Conservation (phyloP, 2,888 invertebrate species). For the Watsonalla binaria region DNA sequence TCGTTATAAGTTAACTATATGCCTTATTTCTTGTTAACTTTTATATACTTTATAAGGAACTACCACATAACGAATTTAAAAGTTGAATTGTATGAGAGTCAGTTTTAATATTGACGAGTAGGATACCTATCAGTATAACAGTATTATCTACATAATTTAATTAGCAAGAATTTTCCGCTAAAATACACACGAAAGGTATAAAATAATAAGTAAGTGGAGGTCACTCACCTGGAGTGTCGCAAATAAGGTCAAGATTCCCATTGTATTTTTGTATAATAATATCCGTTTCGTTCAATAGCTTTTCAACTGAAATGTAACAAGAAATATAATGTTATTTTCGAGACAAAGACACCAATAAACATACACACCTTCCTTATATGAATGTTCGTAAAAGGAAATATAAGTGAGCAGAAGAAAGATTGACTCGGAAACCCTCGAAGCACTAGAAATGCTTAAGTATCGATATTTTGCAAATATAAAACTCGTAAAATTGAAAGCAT, state of each 20-base stretch:
- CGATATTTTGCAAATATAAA: background rate
- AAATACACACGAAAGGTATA: background rate
- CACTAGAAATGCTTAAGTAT: background rate
- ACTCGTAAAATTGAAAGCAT: background rate
- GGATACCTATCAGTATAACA: no score
- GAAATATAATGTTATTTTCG: constrained; percentile 3
- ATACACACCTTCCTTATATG: background rate
- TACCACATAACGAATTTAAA: no score
- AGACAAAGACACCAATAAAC: background rate
- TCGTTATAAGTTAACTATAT: no score
- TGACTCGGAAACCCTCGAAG: background rate
- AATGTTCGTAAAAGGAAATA: background rate
- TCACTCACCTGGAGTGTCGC: constrained; percentile 90
- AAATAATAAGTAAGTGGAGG: constrained; percentile 32
- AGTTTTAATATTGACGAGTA: no score
- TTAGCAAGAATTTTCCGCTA: no score
- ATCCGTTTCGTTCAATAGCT: constrained; percentile 82
- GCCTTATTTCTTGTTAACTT: no score
- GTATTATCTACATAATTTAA: no score
- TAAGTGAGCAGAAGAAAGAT: background rate
- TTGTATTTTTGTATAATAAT: constrained; percentile 85
- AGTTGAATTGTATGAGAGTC: no score
- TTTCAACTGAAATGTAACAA: constrained; percentile 77
- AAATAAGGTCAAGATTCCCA: constrained; percentile 91
- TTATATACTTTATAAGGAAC: no score